Evolutionary conservation across 2,888 invertebrate species (phyloP).

Genomic region (Linyphia triangularis): DNA sequence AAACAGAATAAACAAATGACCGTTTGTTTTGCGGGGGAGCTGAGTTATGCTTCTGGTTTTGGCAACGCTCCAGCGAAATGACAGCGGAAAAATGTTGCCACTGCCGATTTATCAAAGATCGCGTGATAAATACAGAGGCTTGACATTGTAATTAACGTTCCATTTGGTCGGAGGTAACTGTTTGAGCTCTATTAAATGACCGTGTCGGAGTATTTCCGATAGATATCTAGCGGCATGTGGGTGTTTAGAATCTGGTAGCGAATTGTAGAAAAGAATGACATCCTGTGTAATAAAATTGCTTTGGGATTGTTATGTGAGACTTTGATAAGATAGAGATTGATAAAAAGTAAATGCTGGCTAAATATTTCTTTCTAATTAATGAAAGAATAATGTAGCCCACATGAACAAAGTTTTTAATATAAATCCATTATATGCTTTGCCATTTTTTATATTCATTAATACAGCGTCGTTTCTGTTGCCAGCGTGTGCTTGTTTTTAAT

Average conservation of each 20-base stretch:
- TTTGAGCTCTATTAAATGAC: not conserved
- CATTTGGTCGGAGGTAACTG: not conserved
- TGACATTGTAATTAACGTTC: slow-evolving; percentile 14
- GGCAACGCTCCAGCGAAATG: slow-evolving; percentile 45
- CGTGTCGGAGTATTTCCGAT: not conserved
- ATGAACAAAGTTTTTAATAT: too few relatives aligned
- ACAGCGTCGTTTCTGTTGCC: too few relatives aligned
- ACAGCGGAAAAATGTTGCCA: too few relatives aligned
- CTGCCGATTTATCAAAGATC: slow-evolving; percentile 28
- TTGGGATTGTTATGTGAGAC: too few relatives aligned
- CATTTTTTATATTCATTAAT: too few relatives aligned
- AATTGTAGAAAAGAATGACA: not conserved
- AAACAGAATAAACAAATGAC: slow-evolving; percentile 8
- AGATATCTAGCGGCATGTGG: not conserved
- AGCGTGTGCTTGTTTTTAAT: too few relatives aligned
- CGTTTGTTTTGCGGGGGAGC: not conserved
- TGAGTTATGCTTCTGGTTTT: slow-evolving; percentile 10
- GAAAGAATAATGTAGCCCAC: too few relatives aligned
- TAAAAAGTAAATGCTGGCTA: too few relatives aligned
- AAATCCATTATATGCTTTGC: too few relatives aligned
- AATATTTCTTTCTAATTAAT: too few relatives aligned
- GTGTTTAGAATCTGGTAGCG: not conserved
- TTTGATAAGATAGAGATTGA: too few relatives aligned
- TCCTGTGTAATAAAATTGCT: too few relatives aligned
- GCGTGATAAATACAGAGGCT: slow-evolving; percentile 36